These are phyloP conservation scores for Hippopotamus amphibius DNA, from an alignment of 2,113 vertebrate species.

Conservation along the genomic window DNA sequence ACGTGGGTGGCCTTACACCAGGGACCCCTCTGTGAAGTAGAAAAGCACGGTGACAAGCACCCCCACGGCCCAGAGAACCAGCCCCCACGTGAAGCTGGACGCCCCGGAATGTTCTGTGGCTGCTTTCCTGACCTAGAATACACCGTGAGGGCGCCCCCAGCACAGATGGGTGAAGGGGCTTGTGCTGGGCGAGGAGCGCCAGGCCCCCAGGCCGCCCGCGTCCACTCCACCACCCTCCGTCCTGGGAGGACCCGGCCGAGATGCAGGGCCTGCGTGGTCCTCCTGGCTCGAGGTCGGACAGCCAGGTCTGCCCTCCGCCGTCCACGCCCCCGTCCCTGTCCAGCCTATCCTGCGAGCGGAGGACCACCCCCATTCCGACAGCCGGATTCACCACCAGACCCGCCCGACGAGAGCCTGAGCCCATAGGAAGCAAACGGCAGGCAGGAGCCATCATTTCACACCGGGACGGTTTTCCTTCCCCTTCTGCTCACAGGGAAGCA, in stretches of 20 bases:
- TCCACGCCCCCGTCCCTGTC: background rate
- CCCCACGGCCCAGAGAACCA: background rate
- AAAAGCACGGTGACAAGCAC: background rate
- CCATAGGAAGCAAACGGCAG: background rate
- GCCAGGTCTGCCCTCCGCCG: no score
- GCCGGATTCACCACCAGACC: no score
- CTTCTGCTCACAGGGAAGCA: no score
- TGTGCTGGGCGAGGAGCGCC: background rate
- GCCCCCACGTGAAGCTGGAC: background rate
- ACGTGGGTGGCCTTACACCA: background rate
- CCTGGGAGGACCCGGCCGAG: no score
- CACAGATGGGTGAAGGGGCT: no score
- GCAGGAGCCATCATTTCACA: rapidly evolving
- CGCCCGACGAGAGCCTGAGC: background rate
- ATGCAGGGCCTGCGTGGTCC: no score
- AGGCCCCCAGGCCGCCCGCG: no score
- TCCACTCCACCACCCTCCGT: no score
- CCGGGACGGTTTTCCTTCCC: rapidly evolving
- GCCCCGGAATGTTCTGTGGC: background rate
- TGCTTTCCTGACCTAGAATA: no score
- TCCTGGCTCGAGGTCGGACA: background rate
- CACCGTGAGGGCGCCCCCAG: rapidly evolving
- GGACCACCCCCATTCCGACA: rapidly evolving
- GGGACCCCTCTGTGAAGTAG: background rate
- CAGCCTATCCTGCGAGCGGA: background rate